These are phyloP conservation scores for Aphyosemion australe DNA, from an alignment of 2,113 vertebrate genomes.

Conservation along the genomic window DNA sequence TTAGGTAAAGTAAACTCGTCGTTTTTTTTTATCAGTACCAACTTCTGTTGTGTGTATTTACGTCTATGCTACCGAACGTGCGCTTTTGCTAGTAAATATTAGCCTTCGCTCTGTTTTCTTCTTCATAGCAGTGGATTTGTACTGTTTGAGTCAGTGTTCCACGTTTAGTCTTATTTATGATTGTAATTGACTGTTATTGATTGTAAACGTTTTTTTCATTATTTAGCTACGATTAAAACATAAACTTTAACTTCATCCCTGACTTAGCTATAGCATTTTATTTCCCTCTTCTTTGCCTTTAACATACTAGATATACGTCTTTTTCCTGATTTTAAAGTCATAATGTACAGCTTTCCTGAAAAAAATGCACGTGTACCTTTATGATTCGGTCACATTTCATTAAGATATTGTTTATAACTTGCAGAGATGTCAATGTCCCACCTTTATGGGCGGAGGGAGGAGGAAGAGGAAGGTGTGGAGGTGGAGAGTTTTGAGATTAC, in stretches of 20 bases:
- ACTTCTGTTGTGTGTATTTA: neutral
- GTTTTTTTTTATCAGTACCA: neutral
- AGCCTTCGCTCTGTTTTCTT: constrained; percentile 7
- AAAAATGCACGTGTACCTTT: neutral
- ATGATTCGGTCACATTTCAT: neutral
- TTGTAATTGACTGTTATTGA: no score
- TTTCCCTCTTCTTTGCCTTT: no score
- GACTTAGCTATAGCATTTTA: no score
- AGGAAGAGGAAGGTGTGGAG: constrained; percentile 89
- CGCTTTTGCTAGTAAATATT: constrained; percentile 11
- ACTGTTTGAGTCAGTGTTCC: neutral
- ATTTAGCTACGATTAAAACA: no score
- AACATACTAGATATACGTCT: no score
- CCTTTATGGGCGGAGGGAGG: constrained; percentile 87
- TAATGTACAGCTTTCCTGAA: neutral
- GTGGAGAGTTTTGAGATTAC: constrained; percentile 95
- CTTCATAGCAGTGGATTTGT: neutral
- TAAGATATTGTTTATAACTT: neutral
- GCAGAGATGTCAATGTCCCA: constrained; percentile 92
- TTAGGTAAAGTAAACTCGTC: fast-evolving
- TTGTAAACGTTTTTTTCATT: no score
- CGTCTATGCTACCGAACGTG: neutral
- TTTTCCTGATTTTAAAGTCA: neutral
- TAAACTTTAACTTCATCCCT: no score
- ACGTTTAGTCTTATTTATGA: no score